Evolutionary conservation across 2,888 invertebrate genomes (phyloP).

Genomic region (Hanleya hanleyi): DNA sequence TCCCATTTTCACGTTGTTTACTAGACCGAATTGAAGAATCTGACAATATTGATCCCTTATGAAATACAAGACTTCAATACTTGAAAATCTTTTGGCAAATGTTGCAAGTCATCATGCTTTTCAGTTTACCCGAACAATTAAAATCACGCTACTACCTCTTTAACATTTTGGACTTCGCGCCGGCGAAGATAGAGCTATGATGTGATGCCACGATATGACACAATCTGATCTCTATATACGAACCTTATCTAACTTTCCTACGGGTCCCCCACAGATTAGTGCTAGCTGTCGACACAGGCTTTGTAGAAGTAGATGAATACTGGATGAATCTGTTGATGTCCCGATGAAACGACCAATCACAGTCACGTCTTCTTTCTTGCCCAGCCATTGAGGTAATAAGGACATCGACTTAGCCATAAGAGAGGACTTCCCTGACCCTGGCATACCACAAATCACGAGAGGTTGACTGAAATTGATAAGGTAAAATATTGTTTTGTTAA

Average conservation of each 20-base stretch:
- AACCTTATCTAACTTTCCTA: not conserved
- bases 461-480: not conserved
- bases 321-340: conserved; percentile 3
- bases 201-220: no score
- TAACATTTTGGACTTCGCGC: no score
- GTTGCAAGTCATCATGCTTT: no score
- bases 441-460: not conserved
- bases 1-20: no score
- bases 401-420: conserved; percentile 1
- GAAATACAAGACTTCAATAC: no score
- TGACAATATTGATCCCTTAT: no score
- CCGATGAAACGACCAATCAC: conserved; percentile 8
- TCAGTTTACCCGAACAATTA: no score
- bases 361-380: not conserved
- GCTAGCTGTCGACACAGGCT: conserved; percentile 8
- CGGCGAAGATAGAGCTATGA: no score
- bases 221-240: not conserved
- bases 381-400: not conserved
- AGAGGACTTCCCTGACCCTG: conserved; percentile 10
- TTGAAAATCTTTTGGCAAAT: no score
- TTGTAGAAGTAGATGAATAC: not conserved
- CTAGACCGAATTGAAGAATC: no score
- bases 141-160: no score
- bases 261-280: not conserved
- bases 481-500: not conserved